Conservation (phyloP, 2,797 vertebrate genomes). For the Tapera naevia region DNA sequence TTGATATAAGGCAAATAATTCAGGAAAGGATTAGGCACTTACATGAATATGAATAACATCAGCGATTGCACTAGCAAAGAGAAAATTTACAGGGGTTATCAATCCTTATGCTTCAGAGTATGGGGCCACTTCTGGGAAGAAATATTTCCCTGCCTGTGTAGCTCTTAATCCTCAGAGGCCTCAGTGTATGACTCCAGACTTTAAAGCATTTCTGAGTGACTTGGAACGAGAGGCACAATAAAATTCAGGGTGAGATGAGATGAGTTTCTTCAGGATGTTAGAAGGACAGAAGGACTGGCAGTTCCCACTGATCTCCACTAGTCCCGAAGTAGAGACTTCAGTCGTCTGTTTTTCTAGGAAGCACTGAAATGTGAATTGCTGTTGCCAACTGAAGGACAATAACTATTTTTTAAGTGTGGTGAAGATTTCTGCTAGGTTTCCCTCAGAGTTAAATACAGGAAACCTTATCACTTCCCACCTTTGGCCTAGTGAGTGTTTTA, state of each 20-base stretch:
- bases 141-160: conserved; percentile 45
- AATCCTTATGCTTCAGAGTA: conserved; percentile 35
- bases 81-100: conserved; percentile 58
- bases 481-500: neutral
- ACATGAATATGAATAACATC: conserved; percentile 60
- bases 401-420: neutral
- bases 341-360: neutral
- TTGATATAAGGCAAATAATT: conserved; percentile 55
- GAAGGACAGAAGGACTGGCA: neutral
- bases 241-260: neutral
- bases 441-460: neutral
- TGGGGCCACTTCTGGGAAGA: conserved; percentile 37
- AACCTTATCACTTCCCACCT: neutral
- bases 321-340: neutral
- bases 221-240: neutral
- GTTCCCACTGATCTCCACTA: neutral
- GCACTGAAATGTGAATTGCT: neutral
- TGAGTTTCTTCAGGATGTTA: neutral
- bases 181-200: neutral
- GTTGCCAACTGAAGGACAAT: neutral
- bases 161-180: conserved; percentile 8
- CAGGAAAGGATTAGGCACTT: conserved; percentile 45
- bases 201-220: neutral
- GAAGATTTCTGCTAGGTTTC: neutral
- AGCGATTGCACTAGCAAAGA: neutral